Conservation (phyloP, 2,113 vertebrate genomes). For the Gasterosteus aculeatus region DNA sequence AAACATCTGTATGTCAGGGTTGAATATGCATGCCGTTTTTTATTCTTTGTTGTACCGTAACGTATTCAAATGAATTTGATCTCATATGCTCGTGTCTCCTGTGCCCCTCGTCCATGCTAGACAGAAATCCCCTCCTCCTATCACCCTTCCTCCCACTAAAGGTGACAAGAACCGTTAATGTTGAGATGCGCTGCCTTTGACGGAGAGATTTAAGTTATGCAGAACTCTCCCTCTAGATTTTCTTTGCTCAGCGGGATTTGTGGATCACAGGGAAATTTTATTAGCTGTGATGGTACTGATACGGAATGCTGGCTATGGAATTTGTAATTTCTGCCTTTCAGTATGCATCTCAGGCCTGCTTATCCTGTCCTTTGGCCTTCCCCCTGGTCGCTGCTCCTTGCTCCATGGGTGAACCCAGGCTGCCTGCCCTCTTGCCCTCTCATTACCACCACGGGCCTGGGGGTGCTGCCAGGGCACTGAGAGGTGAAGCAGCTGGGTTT, state of each 20-base stretch:
- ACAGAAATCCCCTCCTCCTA: constrained; percentile 37
- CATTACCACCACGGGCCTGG: constrained; percentile 51
- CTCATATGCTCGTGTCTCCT: constrained; percentile 24
- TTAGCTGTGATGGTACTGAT: constrained; percentile 75
- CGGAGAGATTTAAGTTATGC: constrained; percentile 67
- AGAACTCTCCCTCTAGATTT: constrained; percentile 55
- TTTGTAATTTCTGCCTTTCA: constrained; percentile 68
- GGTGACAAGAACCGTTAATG: constrained; percentile 70
- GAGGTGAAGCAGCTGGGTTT: constrained; percentile 50
- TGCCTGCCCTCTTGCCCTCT: constrained; percentile 64
- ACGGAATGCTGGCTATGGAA: constrained; percentile 65
- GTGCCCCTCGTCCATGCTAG: constrained; percentile 5
- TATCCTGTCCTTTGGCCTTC: constrained; percentile 45
- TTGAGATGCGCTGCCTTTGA: constrained; percentile 59
- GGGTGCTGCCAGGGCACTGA: constrained; percentile 41
- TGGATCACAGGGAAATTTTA: constrained; percentile 77
- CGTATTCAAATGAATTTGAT: constrained; percentile 36
- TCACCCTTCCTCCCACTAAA: constrained; percentile 39
- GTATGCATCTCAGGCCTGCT: constrained; percentile 51
- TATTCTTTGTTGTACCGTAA: constrained; percentile 27
- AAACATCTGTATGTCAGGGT: constrained; percentile 25
- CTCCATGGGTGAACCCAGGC: constrained; percentile 57
- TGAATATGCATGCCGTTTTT: constrained; percentile 31
- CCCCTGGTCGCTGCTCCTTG: constrained; percentile 37
- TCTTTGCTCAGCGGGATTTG: constrained; percentile 64